Percentiles rank a stretch among this genome's conserved stretches.
Evolutionary conservation across 2,888 invertebrate species (phyloP).

Genomic region (Atethmia centrago): DNA sequence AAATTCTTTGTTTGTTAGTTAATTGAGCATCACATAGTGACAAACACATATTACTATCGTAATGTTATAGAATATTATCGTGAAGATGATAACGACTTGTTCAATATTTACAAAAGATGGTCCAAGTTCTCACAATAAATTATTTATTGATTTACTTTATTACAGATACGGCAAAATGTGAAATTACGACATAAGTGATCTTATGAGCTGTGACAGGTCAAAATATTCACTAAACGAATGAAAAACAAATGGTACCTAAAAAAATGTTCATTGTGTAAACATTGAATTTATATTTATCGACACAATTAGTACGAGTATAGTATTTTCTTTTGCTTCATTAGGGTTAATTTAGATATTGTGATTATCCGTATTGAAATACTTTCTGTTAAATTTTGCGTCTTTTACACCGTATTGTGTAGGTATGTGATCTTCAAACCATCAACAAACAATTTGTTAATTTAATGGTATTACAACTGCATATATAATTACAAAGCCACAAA

Average conservation of each 20-base stretch:
- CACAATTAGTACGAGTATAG: neutral
- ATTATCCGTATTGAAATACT: neutral
- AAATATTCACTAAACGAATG: neutral
- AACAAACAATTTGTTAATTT: too few species aligned
- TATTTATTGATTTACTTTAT: neutral
- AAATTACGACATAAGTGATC: neutral
- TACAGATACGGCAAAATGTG: neutral
- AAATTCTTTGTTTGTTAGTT: slow-evolving; percentile 14
- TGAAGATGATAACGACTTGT: neutral
- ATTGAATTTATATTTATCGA: neutral
- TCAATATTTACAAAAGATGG: neutral
- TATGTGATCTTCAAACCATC: neutral
- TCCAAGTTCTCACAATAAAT: slow-evolving; percentile 7
- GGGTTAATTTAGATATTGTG: neutral
- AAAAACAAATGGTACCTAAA: neutral
- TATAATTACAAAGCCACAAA: neutral
- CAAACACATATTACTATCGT: neutral
- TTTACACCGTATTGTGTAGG: neutral
- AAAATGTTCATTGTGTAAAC: neutral
- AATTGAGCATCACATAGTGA: neutral
- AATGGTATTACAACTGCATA: neutral
- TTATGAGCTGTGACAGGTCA: neutral
- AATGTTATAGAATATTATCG: neutral
- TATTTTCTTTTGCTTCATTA: neutral
- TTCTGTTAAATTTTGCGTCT: neutral